Conservation (phyloP, 2,888 invertebrate species). For the Melinaea menophilus region DNA sequence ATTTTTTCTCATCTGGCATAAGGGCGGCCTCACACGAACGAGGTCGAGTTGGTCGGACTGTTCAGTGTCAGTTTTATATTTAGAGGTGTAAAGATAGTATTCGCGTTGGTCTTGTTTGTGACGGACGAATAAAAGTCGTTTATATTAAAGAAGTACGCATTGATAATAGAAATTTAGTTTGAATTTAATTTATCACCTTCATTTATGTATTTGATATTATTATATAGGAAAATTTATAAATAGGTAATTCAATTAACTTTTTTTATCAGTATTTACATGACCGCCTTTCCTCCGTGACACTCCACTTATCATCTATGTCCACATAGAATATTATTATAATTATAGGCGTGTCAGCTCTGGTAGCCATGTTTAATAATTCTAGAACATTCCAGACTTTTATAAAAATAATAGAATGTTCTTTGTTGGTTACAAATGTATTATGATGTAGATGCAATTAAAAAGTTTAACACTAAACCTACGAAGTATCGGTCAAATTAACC, state of each 20-base stretch:
- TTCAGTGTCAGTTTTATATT: conserved; percentile 26
- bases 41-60: conserved; percentile 14
- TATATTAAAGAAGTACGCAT: neutral
- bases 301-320: conserved; percentile 66
- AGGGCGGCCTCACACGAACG: conserved; percentile 7
- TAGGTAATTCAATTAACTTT: conserved; percentile 6
- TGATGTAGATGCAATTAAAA: too few species aligned
- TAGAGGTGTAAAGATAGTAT: conserved; percentile 23
- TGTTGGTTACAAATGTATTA: too few species aligned
- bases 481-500: too few species aligned
- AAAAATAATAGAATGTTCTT: too few species aligned
- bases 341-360: conserved; percentile 9
- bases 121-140: conserved; percentile 26
- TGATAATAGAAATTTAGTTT: neutral
- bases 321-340: conserved; percentile 31
- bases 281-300: conserved; percentile 68
- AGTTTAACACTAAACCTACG: too few species aligned
- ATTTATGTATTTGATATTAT: neutral
- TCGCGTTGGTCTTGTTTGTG: conserved; percentile 25
- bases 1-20: neutral
- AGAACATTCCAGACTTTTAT: too few species aligned
- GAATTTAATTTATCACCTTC: neutral
- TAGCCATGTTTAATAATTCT: neutral
- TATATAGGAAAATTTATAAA: too few species aligned
- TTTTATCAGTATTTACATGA: conserved; percentile 41